A percentile compares a stretch with the other conserved stretches of the same genome.
Conservation (phyloP, 53 echinoderm and acorn worm genomes). For the Antedon mediterranea region DNA sequence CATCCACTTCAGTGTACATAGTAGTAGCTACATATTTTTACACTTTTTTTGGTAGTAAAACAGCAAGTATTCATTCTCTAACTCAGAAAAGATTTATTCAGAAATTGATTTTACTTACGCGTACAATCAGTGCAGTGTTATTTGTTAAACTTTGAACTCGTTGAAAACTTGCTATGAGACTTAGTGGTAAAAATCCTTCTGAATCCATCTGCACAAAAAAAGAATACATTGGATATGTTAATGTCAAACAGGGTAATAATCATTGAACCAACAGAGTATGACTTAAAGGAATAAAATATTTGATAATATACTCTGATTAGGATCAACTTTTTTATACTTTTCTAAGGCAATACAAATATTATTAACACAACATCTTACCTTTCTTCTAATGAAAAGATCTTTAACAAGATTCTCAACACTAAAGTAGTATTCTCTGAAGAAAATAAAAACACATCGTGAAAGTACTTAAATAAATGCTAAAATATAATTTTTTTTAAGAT, state of each 20-base stretch:
- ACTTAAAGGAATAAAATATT: no score
- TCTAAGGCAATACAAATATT: no score
- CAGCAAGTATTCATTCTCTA: no score
- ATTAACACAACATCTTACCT: constrained; percentile 26
- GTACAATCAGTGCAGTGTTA: constrained; percentile 42
- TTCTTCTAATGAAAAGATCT: constrained; percentile 78
- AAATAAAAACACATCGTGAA: constrained; percentile 10
- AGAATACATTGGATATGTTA: no score
- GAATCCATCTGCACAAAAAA: constrained; percentile 60
- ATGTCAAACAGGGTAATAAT: constrained; percentile 1
- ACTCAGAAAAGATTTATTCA: no score
- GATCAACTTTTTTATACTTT: no score
- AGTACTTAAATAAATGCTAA: no score
- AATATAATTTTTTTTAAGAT: no score
- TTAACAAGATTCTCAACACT: constrained; percentile 90
- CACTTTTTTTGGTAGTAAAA: no score
- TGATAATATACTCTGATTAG: no score
- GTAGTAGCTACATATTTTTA: no score
- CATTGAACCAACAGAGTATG: background rate
- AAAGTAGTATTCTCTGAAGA: constrained; percentile 93
- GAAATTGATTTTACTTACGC: constrained; percentile 32
- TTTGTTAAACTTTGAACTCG: constrained; percentile 75
- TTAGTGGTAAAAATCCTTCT: constrained; percentile 82
- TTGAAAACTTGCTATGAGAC: constrained; percentile 90
- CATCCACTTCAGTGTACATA: no score